phyloP scores from a whole-genome alignment of 30 jellyfish, hydroid and myxozoan species.

The Aurelia sp. region DNA sequence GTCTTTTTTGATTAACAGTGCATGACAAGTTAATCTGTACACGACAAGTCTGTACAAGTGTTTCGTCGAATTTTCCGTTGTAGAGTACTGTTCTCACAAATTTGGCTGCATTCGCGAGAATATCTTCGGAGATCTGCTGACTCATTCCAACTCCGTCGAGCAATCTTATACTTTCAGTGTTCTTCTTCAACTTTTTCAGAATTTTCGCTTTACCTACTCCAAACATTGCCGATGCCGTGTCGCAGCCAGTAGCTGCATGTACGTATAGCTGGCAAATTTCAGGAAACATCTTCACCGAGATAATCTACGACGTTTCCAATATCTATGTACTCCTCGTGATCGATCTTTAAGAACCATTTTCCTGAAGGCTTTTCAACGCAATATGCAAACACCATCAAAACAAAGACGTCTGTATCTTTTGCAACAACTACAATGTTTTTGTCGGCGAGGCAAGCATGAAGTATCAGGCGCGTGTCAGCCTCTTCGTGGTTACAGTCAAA shows the following conservation, averaged over 20 bases:
- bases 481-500: conserved; percentile 33
- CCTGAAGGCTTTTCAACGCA: conserved; percentile 41
- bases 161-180: too few species aligned
- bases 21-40: too few species aligned
- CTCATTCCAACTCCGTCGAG: conserved; percentile 43
- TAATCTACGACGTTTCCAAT: conserved; percentile 16
- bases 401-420: conserved; percentile 38
- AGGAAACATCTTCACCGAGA: conserved; percentile 30
- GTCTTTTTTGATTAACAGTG: too few species aligned
- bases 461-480: conserved; percentile 17
- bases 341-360: conserved; percentile 40
- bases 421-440: conserved; percentile 50
- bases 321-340: conserved; percentile 46
- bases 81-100: too few species aligned
- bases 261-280: conserved; percentile 22
- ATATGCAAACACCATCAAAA: conserved; percentile 34
- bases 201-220: too few species aligned
- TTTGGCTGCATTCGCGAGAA: too few species aligned
- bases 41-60: too few species aligned
- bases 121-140: too few species aligned
- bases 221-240: conserved; percentile 56
- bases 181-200: conserved; percentile 27
- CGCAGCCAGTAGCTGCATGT: conserved; percentile 42
- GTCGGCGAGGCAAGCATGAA: conserved; percentile 41
- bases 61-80: too few species aligned